Base-by-base conservation (phyloP, 2,888 invertebrate species). In the Seira ritae region DNA sequence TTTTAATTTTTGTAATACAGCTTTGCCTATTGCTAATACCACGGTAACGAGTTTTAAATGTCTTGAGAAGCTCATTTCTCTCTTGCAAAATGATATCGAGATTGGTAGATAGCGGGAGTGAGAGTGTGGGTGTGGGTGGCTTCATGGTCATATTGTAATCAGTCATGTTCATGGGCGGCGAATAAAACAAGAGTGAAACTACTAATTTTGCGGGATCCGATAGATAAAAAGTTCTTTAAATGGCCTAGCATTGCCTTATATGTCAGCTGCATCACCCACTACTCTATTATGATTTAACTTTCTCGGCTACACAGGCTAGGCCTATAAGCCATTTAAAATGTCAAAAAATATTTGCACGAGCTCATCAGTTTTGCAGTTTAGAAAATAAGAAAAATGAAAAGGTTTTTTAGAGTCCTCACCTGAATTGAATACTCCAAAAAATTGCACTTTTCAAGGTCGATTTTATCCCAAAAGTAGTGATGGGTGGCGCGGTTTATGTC, bases 391-490 rank as follows among this genome's bases (percentile, higher is more conserved):
- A 17, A 10, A 23, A 31, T 68, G 24, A n/a, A 31, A 68, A 31
- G 17, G 23, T 69, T 15, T 42, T 12, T 17, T 23, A 15, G 4
- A 12, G 15, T 1, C 10, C 17, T 15, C 20, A 69, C 69, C 37
- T 37, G 10, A 42, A 6, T 42, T 15, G 22, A 67, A 69, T 31
- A 6, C 65, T 65, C 70, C 42, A 42, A 70, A 78, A 71, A 70
- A 69, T 68, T 55, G 22, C 23, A 20, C 20, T 46, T 23, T 69
- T 71, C 78, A 78, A 78, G 78, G 78, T 78, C 78, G 78, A 71
- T 50, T 15, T 4, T 71, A 50, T 71, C 55, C 70, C 19, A 31
- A 20, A 42, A 73, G 42, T 65, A 12, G 23, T 68, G 22, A 23
- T 42, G 42, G 22, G 67, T 66, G 74, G 23, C 65, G 74, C 66